These are phyloP conservation scores for Scartelaos histophorus DNA, from an alignment of 2,113 vertebrate species.

Conservation along the genomic window DNA sequence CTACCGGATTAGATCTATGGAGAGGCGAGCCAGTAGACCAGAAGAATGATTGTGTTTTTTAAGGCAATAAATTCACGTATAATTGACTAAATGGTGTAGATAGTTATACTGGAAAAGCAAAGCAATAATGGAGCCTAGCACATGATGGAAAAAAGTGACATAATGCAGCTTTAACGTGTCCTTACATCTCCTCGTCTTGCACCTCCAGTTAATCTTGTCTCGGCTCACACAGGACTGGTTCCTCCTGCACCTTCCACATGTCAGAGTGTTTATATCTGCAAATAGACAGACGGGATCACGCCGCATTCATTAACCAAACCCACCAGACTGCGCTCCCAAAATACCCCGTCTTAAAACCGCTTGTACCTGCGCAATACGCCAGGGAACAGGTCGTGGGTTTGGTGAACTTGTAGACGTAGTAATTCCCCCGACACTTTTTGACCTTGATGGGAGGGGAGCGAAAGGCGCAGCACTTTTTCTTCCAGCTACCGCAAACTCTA, in stretches of 20 bases:
- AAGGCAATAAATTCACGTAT: too few relatives aligned
- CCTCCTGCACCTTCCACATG: slow-evolving; percentile 52
- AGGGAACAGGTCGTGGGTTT: not conserved
- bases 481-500: slow-evolving; percentile 51
- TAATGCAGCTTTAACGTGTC: not conserved
- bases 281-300: not conserved
- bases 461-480: slow-evolving; percentile 50
- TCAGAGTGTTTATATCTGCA: slow-evolving; percentile 59
- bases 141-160: not conserved
- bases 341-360: not conserved
- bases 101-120: too few relatives aligned
- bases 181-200: slow-evolving; percentile 26
- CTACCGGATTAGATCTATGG: too few relatives aligned
- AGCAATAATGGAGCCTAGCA: not conserved
- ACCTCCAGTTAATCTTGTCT: slow-evolving; percentile 62
- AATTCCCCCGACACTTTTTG: slow-evolving; percentile 49
- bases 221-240: slow-evolving; percentile 52
- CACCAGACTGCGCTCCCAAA: not conserved
- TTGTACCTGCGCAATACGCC: slow-evolving; percentile 35
- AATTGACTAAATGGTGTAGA: too few relatives aligned
- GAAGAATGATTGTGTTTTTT: too few relatives aligned
- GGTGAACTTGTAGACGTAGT: slow-evolving; percentile 27
- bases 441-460: slow-evolving; percentile 53
- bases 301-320: not conserved
- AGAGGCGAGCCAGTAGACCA: too few relatives aligned